Evolutionary conservation across 2,888 invertebrate species (phyloP), one percentile per base, ranked within the genome.

Genomic region (Gastracanthus pulcherrimus): DNA sequence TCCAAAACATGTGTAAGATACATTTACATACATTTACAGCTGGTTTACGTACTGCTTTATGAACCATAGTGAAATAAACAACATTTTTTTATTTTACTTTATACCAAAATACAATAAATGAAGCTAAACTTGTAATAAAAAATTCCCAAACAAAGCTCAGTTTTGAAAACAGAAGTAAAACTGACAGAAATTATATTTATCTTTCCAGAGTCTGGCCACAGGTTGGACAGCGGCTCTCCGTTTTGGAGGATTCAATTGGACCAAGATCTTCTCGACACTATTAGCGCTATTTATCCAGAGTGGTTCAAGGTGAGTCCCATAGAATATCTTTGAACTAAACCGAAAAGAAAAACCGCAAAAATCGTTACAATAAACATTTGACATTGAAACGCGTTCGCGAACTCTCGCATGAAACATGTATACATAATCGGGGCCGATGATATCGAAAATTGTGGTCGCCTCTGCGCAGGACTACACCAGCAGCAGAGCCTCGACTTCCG

Each of bases 181-280:
- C 38, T 41, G 6, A n/a, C 31, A 19, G n/a, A 7, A 16, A 7
- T 67, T 78, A 83, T 81, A 38, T 82, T 58, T 85, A 82, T 84
- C 84, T 84, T 94, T 93, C 0, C 93, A 96, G 96, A 96, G 94
- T 96, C 94, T 93, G 94, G 95, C 93, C 94, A 94, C 92, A 94
- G 93, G 92, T 92, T 94, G 93, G 92, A 92, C 92, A 95, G 95
- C 93, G 94, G 94, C 93, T 95, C 95, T 93, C 95, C 94, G 91
- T 96, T 96, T 94, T 97, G 97, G 97, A 96, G 96, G 93, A 95
- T 97, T 92, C 96, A 97, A 93, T 95, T 97, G 93, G 97, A 97
- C 94, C 95, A 96, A 94, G 97, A 97, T 94, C 94, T 97, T 90
- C 95, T 97, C 92, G 96, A 97, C 93, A 97, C 97, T 91, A 96